Base-by-base conservation (phyloP, 2,797 vertebrate species). In the Falco columbarius region DNA sequence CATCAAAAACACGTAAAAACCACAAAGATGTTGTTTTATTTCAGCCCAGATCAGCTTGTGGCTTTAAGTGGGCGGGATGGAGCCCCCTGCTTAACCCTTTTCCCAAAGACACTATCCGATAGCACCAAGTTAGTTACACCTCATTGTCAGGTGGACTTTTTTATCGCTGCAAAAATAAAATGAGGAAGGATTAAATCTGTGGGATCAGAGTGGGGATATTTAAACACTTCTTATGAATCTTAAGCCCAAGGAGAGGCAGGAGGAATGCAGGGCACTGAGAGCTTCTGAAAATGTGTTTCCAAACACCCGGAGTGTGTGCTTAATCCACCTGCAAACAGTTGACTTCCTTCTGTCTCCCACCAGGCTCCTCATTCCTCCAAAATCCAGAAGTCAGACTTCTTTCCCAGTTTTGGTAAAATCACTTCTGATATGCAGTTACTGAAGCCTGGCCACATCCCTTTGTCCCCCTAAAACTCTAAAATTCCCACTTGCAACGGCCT, bases 311-410 rank as follows among this genome's bases (percentile, higher is more conserved):
- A 88, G 81, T 7, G 0, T 59, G 77, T 66, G 62, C 70, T 76
- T 91, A 88, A 94, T 82, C 90, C 89, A 63, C 19, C 44, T 10
- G 14, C 88, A 89, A 91, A 91, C 59, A 95, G 65, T 22, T 89
- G 87, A 90, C 62, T 92, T 86, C 86, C 66, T 88, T 71, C 67
- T 93, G 65, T 44, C 91, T 94, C 82, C 86, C 54, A 80, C 44
- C 70, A 63, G 20, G 11, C 24, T 70, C 26, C 36, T 55, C 59
- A 38, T 6, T 30, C n/a, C 9, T 9, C 4, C 3, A 5, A 82
- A 84, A 13, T 19, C 54, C 52, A 26, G 11, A 88, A 90, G 17
- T 82, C 47, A 47, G 71, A 40, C 27, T 87, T 61, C 54, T 49
- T 76, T 70, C 70, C 42, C 58, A n/a, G 51, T 58, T 80, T 36